These are phyloP conservation scores for Aegithalos caudatus DNA, from an alignment of 2,113 vertebrate genomes.

Conservation along the genomic window DNA sequence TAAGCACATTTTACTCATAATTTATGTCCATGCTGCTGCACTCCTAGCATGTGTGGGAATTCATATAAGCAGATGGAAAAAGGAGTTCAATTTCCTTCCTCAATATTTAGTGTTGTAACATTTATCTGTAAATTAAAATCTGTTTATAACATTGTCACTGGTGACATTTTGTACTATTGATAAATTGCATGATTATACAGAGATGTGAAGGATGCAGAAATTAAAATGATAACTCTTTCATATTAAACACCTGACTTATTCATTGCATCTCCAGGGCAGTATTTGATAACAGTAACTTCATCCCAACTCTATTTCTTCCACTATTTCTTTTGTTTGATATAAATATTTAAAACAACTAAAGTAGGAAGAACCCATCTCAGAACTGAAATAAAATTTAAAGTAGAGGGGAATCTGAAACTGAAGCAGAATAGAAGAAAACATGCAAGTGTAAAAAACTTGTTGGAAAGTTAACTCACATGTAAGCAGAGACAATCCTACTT, in stretches of 20 bases:
- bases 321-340: not conserved
- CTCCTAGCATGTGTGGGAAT: not conserved
- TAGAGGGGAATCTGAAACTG: not conserved
- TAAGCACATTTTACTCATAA: not conserved
- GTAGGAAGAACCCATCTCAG: not conserved
- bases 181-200: not conserved
- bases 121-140: not conserved
- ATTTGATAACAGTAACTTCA: not conserved
- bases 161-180: not conserved
- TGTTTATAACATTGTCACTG: not conserved
- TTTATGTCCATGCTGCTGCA: not conserved
- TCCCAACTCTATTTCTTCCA: not conserved
- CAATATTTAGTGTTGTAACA: not conserved
- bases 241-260: not conserved
- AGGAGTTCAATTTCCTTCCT: not conserved
- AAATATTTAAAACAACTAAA: not conserved
- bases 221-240: not conserved
- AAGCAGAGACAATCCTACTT: not conserved
- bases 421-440: not conserved
- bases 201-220: not conserved
- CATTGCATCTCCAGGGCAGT: not conserved
- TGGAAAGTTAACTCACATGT: not conserved
- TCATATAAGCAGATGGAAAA: not conserved
- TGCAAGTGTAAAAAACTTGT: not conserved
- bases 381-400: not conserved